Conservation (phyloP, 2,888 invertebrate species). For the Byasa hedistus region DNA sequence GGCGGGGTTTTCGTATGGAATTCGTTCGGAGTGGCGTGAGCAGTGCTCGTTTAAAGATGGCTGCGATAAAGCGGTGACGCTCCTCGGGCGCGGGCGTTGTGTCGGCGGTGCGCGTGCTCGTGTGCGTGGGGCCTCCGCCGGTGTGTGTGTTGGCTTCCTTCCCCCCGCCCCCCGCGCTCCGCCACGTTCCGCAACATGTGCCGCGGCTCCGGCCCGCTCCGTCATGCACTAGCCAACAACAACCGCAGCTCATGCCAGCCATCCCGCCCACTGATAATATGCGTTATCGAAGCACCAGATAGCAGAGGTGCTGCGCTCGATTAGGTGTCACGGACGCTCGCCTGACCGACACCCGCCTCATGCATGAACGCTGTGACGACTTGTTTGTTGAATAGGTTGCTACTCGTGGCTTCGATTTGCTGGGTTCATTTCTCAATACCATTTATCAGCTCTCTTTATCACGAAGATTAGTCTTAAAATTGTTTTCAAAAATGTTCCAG, state of each 20-base stretch:
- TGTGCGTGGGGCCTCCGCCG: conserved; percentile 55
- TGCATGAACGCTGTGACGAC: conserved; percentile 56
- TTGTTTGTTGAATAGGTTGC: conserved; percentile 49
- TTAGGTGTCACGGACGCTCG: conserved; percentile 75
- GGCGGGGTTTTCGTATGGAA: conserved; percentile 64
- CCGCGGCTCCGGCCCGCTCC: conserved; percentile 49
- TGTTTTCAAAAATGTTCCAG: not conserved
- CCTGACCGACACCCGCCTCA: conserved; percentile 53
- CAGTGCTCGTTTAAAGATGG: conserved; percentile 77
- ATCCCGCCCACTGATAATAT: conserved; percentile 64
- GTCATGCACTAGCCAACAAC: conserved; percentile 48
- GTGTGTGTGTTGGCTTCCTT: conserved; percentile 46
- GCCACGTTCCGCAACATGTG: conserved; percentile 77
- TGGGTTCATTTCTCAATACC: conserved; percentile 48
- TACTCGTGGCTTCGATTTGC: conserved; percentile 48
- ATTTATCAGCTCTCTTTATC: conserved; percentile 37
- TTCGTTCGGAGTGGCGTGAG: conserved; percentile 73
- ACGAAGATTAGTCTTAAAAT: not conserved
- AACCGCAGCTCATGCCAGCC: conserved; percentile 52
- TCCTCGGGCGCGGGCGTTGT: conserved; percentile 72
- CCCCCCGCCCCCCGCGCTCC: conserved; percentile 37
- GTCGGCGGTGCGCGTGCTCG: conserved; percentile 64
- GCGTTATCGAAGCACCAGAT: conserved; percentile 75
- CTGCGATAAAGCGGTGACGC: conserved; percentile 78
- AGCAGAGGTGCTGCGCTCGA: conserved; percentile 77